These are phyloP conservation scores for Chionodraco myersi DNA, from an alignment of 2,113 vertebrate genomes.

Conservation along the genomic window DNA sequence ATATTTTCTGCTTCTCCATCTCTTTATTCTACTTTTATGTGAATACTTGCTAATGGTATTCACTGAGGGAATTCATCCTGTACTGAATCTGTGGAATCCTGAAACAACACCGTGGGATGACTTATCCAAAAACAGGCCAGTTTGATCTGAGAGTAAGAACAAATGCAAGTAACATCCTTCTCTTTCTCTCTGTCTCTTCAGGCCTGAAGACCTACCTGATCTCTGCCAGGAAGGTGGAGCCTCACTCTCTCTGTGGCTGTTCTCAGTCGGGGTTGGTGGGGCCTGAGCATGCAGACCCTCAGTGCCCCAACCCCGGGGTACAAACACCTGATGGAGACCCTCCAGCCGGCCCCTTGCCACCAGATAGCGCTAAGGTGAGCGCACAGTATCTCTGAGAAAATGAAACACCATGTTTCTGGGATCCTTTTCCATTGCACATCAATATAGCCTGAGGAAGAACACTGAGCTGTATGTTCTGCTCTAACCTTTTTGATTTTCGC, in stretches of 20 bases:
- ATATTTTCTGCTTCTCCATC: slow-evolving; percentile 36
- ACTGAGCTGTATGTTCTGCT: slow-evolving; percentile 33
- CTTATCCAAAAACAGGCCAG: slow-evolving; percentile 4
- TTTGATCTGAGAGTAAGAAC: slow-evolving; percentile 17
- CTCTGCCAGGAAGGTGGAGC: slow-evolving; percentile 89
- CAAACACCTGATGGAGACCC: slow-evolving; percentile 78
- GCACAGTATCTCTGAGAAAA: not conserved
- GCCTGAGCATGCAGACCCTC: slow-evolving; percentile 78
- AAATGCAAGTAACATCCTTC: slow-evolving; percentile 5
- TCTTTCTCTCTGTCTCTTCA: slow-evolving; percentile 62
- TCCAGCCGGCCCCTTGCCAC: slow-evolving; percentile 61
- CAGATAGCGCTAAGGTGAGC: slow-evolving; percentile 72
- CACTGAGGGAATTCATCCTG: slow-evolving; percentile 24
- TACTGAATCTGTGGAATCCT: slow-evolving; percentile 38
- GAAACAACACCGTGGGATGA: slow-evolving; percentile 31
- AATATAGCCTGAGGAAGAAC: slow-evolving; percentile 46
- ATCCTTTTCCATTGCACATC: slow-evolving; percentile 21
- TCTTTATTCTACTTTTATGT: slow-evolving; percentile 15
- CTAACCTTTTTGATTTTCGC: slow-evolving; percentile 27
- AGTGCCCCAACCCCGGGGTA: slow-evolving; percentile 34
- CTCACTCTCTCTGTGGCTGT: slow-evolving; percentile 88
- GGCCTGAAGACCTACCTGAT: slow-evolving; percentile 96
- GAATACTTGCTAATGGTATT: slow-evolving; percentile 32
- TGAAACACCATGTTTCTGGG: not conserved
- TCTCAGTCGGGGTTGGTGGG: slow-evolving; percentile 82